Base-by-base conservation (phyloP, 2,888 invertebrate species). In the Hymenopus coronatus region DNA sequence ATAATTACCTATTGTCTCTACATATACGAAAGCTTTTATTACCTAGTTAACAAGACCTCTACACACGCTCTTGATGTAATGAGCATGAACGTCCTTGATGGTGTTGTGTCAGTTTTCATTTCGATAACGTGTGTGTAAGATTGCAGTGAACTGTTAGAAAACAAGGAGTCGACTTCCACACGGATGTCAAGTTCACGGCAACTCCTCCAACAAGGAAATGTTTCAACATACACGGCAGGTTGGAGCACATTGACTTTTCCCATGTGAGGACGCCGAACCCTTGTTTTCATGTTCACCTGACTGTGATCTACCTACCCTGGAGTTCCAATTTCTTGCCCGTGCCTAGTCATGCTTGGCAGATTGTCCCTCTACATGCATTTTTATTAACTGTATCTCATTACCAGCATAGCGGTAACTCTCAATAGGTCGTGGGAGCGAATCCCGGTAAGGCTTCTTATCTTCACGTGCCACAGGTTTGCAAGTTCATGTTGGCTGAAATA, bases 241-340 rank as follows among this genome's bases (percentile, higher is more conserved):
- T 70, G 46, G 86, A 70, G 27, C 86, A n/a, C n/a, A 81, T 86
- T 86, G 86, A 86, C 86, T 28, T 86, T 81, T 54, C 86, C 81
- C 28, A 28, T 28, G 81, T 25, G 15, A 86, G 86, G 86, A 54
- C 86, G 28, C 25, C 86, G 81, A 86, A 86, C 86, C 28, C 86
- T 28, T 14, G 85, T n/a, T 70, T 70, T 70, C 20, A 70, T 70
- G 54, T 70, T 15, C 54, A 70, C 0, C 54, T 70, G 54, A 25
- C 54, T 70, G 54, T 70, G 54, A 70, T 70, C 54, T 70, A 70
- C 25, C 54, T 70, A 70, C 25, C 54, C 54, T 70, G 54, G 20
- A 70, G 54, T 70, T 70, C 54, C 54, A 70, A 70, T 70, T 70
- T 70, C 54, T 70, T 70, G 54, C 25, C 54, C 20, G 54, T 70